Evolutionary conservation across 2,113 vertebrate genomes (phyloP).

Genomic region (Laticauda laticaudata): DNA sequence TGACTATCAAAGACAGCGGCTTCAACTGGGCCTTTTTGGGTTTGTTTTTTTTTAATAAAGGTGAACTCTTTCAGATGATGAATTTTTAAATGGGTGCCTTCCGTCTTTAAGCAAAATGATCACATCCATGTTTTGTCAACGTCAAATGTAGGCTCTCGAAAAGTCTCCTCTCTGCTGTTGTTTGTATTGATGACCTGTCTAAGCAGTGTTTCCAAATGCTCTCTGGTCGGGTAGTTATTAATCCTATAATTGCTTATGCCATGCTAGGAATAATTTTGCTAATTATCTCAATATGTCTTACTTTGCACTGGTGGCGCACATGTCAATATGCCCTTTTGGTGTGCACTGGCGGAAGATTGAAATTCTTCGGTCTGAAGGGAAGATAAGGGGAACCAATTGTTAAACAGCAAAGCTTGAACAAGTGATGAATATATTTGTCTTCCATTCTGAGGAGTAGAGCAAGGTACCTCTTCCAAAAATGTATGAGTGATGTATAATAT

Average conservation of each 20-base stretch:
- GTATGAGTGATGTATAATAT: slow-evolving; percentile 55
- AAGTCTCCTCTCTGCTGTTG: slow-evolving; percentile 57
- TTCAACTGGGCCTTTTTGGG: slow-evolving; percentile 53
- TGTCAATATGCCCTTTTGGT: slow-evolving; percentile 63
- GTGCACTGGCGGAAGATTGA: slow-evolving; percentile 42
- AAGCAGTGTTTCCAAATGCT: slow-evolving; percentile 75
- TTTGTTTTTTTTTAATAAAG: slow-evolving; percentile 36
- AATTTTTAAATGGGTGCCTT: slow-evolving; percentile 72
- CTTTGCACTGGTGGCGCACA: slow-evolving; percentile 65
- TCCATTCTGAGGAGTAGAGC: slow-evolving; percentile 15
- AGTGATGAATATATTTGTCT: slow-evolving; percentile 29
- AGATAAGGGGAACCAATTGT: slow-evolving; percentile 62
- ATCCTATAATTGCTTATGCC: slow-evolving; percentile 76
- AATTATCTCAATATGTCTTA: slow-evolving; percentile 81
- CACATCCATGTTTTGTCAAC: slow-evolving; percentile 66
- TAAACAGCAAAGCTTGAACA: slow-evolving; percentile 44
- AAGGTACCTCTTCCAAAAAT: slow-evolving; percentile 40
- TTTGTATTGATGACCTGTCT: slow-evolving; percentile 76
- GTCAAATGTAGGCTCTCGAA: slow-evolving; percentile 63
- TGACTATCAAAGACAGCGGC: slow-evolving; percentile 61
- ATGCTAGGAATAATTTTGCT: slow-evolving; percentile 78
- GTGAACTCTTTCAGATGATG: slow-evolving; percentile 65
- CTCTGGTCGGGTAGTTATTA: slow-evolving; percentile 74
- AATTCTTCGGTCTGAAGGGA: slow-evolving; percentile 56
- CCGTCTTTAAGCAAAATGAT: slow-evolving; percentile 70